A percentile compares a stretch with the other conserved stretches of the same genome.
phyloP scores from a whole-genome alignment of 2,888 invertebrate genomes.

The Diarsia dahlii region DNA sequence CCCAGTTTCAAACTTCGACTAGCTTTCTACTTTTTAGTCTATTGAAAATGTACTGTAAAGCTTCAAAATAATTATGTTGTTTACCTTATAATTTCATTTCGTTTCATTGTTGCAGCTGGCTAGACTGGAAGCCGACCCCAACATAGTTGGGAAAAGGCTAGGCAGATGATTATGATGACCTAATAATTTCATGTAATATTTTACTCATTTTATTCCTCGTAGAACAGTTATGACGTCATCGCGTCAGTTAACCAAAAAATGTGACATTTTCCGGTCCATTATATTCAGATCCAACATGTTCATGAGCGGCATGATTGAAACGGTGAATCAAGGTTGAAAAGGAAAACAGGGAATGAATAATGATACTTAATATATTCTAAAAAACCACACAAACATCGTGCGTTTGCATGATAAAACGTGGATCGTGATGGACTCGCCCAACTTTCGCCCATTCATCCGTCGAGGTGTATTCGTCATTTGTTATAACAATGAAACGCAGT shows the following conservation, averaged over 20 bases:
- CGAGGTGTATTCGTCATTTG: conserved; percentile 52
- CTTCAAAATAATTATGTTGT: background rate
- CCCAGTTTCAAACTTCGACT: background rate
- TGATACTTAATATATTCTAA: conserved; percentile 66
- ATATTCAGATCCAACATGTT: conserved; percentile 40
- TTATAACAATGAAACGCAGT: conserved; percentile 41
- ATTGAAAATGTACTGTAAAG: background rate
- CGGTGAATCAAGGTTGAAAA: conserved; percentile 58
- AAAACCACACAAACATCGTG: conserved; percentile 71
- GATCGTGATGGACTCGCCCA: conserved; percentile 80
- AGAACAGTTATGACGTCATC: conserved; percentile 17
- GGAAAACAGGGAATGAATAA: conserved; percentile 64
- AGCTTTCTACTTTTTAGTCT: background rate
- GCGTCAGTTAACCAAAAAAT: conserved; percentile 37
- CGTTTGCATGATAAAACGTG: conserved; percentile 71
- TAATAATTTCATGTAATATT: background rate
- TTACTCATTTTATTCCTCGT: conserved; percentile 1
- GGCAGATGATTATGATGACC: too few species aligned
- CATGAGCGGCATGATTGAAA: conserved; percentile 29
- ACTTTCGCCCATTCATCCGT: conserved; percentile 83
- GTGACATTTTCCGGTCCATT: conserved; percentile 46
- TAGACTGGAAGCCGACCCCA: too few species aligned
- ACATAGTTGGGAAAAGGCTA: too few species aligned
- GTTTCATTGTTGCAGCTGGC: too few species aligned
- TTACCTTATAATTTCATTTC: background rate